A percentile compares a stretch with the other conserved stretches of the same genome.
These are phyloP conservation scores for Malurus cyaneus DNA, from an alignment of 2,113 vertebrate genomes.

Conservation along the genomic window DNA sequence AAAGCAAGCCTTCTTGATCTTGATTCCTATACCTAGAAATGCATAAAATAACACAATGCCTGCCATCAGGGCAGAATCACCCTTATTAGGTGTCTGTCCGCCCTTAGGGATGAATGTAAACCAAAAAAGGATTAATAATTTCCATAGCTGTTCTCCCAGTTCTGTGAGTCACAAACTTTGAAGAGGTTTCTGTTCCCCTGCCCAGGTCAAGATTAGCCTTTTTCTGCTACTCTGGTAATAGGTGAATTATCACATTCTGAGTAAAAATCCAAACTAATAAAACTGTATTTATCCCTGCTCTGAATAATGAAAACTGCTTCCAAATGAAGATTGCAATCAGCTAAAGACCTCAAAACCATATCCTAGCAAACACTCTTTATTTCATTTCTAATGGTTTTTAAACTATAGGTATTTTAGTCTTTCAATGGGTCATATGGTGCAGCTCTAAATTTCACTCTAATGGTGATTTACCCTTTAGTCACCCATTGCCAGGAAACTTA, in stretches of 20 bases:
- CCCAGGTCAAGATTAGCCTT: not conserved
- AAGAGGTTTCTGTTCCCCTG: not conserved
- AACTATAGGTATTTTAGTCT: not conserved
- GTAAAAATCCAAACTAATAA: not conserved
- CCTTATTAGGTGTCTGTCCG: not conserved
- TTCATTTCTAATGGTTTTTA: not conserved
- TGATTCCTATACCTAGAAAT: not conserved
- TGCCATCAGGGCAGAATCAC: not conserved
- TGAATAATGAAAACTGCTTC: not conserved
- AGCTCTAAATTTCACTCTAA: not conserved
- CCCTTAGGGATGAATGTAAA: not conserved
- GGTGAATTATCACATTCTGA: not conserved
- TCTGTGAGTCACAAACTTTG: not conserved
- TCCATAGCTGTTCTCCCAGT: not conserved
- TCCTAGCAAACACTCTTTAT: not conserved
- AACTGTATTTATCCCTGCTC: not conserved
- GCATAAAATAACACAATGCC: not conserved
- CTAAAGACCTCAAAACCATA: not conserved
- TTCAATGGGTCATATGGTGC: not conserved
- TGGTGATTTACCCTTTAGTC: constrained; percentile 7
- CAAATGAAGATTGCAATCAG: not conserved
- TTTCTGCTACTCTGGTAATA: not conserved
- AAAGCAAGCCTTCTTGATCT: not conserved
- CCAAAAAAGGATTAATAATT: not conserved
- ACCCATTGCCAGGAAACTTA: constrained; percentile 34